phyloP scores from a whole-genome alignment of 2,113 vertebrate genomes.

The Columbina picui region DNA sequence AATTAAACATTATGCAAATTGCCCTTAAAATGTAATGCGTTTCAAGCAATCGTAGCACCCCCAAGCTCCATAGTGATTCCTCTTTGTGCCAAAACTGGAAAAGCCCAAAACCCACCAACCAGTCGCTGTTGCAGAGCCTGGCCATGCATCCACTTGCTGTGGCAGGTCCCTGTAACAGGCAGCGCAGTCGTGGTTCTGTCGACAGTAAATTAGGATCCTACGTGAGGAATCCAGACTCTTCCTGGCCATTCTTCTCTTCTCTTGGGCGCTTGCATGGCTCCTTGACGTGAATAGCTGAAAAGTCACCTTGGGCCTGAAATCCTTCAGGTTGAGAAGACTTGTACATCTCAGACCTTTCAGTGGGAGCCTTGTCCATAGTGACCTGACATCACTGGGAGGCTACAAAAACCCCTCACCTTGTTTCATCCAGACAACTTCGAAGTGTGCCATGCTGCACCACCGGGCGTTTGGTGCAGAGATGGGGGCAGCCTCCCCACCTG shows the following conservation, averaged over 20 bases:
- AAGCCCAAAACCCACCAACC: fast-evolving
- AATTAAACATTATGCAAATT: too few relatives aligned
- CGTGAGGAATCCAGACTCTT: background rate
- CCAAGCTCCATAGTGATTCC: fast-evolving
- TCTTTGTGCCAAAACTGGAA: background rate
- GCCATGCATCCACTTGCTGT: fast-evolving
- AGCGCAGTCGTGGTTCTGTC: fast-evolving
- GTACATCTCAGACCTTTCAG: background rate
- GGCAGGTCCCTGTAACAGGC: fast-evolving
- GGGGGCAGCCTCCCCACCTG: fast-evolving
- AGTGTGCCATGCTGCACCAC: fast-evolving
- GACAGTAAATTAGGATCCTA: fast-evolving
- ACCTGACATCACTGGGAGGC: background rate
- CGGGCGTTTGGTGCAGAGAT: fast-evolving
- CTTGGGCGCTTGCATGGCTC: fast-evolving
- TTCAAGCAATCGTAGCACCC: fast-evolving
- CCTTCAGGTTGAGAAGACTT: background rate
- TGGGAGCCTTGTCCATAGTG: background rate
- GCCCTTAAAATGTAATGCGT: fast-evolving
- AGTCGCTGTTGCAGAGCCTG: fast-evolving
- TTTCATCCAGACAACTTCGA: background rate
- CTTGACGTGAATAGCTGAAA: background rate
- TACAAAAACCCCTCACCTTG: background rate
- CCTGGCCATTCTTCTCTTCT: background rate
- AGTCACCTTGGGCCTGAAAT: background rate